Evolutionary conservation across 2,113 vertebrate species (phyloP), one percentile per base, ranked within the genome.

Genomic region (Tetraodon nigroviridis): DNA sequence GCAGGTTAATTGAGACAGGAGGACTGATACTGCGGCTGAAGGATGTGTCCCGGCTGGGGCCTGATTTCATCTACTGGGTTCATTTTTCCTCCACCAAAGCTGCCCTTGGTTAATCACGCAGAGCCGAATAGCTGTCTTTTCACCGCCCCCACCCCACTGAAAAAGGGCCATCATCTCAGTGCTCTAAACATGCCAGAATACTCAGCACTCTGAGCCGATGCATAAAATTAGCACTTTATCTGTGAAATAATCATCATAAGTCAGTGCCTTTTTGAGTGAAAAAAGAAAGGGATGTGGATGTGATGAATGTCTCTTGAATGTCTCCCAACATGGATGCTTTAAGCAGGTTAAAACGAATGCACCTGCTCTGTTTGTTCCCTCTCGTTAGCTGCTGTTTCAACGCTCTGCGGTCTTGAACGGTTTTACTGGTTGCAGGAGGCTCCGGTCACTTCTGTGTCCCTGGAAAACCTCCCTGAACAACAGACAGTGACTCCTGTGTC

Each of bases 21-120:
- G 32, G 61, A 75, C 24, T 65, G 73, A 78, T 71, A 53, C 66
- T 61, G 71, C 10, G 0, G 56, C 63, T 71, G 47, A 83, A 67
- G 73, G 70, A 80, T 77, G 24, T 63, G 71, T 58, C 78, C 51
- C 63, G 60, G 57, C 58, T 32, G 18, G 53, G 10, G 73, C 57
- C 47, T 63, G 73, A 77, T 79, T 83, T 78, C 47, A 63, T 76
- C 64, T 47, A 10, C n/a, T 18, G 29, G 50, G 55, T 72, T 73
- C 42, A 47, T 49, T 37, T 59, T 51, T 21, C 6, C 21, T 5
- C 4, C 4, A 40, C 52, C 10, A 44, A 24, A 75, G 51, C 18
- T 22, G 4, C 15, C 44, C 24, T 40, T 37, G 15, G 58, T 51
- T 54, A 56, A 66, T 56, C 71, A 46, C 65, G 67, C 57, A 5